A percentile compares a stretch with the other conserved stretches of the same genome.
Evolutionary conservation across 2,797 vertebrate genomes (phyloP).

Genomic region (Pseudochromis fuscus): DNA sequence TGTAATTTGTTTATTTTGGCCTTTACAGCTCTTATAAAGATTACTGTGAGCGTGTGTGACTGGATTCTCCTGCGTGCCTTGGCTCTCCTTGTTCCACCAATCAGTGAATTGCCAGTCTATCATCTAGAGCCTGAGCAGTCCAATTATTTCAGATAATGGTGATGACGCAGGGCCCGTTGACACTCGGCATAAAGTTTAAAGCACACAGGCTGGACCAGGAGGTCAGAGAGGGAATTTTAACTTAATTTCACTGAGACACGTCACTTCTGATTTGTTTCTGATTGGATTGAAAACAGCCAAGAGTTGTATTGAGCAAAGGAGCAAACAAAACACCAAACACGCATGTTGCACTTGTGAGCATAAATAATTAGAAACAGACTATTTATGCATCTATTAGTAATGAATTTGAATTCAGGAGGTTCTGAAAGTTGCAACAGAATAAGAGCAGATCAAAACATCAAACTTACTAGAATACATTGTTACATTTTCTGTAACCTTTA

Average conservation of each 20-base stretch:
- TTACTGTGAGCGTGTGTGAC: slow-evolving; percentile 41
- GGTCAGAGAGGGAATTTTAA: neutral
- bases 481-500: too few relatives aligned
- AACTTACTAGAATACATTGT: too few relatives aligned
- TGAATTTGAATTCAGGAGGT: too few relatives aligned
- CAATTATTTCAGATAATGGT: slow-evolving; percentile 48
- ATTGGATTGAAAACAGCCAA: slow-evolving; percentile 5
- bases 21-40: slow-evolving; percentile 24
- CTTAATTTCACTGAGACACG: neutral
- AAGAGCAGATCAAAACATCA: too few relatives aligned
- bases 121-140: slow-evolving; percentile 18
- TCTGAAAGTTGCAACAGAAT: too few relatives aligned
- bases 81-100: slow-evolving; percentile 32
- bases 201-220: neutral
- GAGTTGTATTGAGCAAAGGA: neutral
- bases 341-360: too few relatives aligned
- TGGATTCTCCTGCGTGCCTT: slow-evolving; percentile 37
- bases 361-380: too few relatives aligned
- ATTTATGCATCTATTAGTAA: too few relatives aligned
- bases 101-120: slow-evolving; percentile 41
- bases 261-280: slow-evolving; percentile 11
- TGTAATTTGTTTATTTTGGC: slow-evolving; percentile 65
- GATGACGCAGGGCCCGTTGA: slow-evolving; percentile 45
- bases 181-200: slow-evolving; percentile 2
- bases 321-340: too few relatives aligned